Base-by-base conservation (phyloP, 1,140 invertebrate species). In the Microplitis mediator region DNA sequence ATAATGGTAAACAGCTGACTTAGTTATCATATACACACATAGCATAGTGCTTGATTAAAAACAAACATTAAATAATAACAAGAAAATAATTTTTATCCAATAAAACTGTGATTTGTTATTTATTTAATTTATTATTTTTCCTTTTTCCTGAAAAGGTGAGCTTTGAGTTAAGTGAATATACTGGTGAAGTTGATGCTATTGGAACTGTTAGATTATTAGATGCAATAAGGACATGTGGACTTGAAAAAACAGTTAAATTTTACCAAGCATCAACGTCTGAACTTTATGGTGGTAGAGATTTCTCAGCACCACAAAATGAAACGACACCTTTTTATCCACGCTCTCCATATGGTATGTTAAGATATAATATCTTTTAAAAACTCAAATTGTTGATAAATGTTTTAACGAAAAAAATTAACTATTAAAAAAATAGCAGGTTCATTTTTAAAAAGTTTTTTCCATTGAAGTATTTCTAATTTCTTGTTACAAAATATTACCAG, bases 241-340 rank as follows among this genome's bases (percentile, higher is more conserved):
- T 99, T 39, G 93, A 95, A 74, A 93, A 94, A 71, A 88, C 90
- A 52, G 94, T 98, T 0, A 93, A 91, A 80, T 99, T 99, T 86
- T 99, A 99, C 89, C 97, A 99, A 86, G 98, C 98, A 0, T 99
- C 97, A 0, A 99, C 98, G 0, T 99, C 97, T 36, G 98, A 99
- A 87, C 88, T 99, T 61, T 99, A 97, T 85, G 98, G 71, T 31
- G 71, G 98, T n/a, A 97, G 97, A 88, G 97, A 98, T 2, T 92
- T 93, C 61, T 96, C 99, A 88, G 94, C 95, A 62, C 98, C 98
- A 3, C 98, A 99, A 84, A 98, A 91, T 82, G 98, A 99, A 88
- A 97, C 94, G 52, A 99, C 98, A 4, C 98, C 98, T 3, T 99
- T 99, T 86, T 99, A 99, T 89, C 98, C 98, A 4, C 89, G 98